Conservation (phyloP, 2,113 vertebrate genomes). For the Oceanites oceanicus region DNA sequence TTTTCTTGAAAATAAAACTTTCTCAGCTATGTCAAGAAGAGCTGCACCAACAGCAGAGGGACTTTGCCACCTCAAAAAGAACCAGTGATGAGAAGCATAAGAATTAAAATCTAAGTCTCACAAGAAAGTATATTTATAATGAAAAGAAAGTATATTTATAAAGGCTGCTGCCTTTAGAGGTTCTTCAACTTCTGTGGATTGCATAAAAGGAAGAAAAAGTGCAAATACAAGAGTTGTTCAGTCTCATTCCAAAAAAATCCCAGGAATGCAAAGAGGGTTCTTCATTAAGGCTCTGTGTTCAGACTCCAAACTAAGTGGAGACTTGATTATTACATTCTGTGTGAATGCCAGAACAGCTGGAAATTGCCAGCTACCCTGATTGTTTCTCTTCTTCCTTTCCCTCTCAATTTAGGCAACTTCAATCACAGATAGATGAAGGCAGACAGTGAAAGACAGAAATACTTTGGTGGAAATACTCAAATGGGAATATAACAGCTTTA, state of each 20-base stretch:
- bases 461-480: slow-evolving; percentile 36
- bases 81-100: background rate
- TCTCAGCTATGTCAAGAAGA: background rate
- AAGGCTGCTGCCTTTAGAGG: background rate
- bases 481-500: slow-evolving; percentile 50
- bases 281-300: slow-evolving; percentile 20
- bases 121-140: slow-evolving; percentile 1
- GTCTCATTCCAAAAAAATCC: background rate
- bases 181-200: background rate
- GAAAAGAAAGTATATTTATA: slow-evolving; percentile 34
- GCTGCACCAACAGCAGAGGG: background rate
- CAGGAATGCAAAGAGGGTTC: background rate
- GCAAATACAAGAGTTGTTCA: background rate
- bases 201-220: background rate
- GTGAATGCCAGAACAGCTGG: slow-evolving; percentile 30
- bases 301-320: slow-evolving; percentile 2
- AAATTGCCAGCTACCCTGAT: background rate
- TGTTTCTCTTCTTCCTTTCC: slow-evolving; percentile 24
- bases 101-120: slow-evolving; percentile 36
- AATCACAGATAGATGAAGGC: slow-evolving; percentile 16
- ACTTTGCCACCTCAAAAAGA: slow-evolving; percentile 24
- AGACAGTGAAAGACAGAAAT: slow-evolving; percentile 22
- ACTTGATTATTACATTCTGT: slow-evolving; percentile 13
- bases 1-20: background rate
- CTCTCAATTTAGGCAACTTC: slow-evolving; percentile 27